A percentile compares a stretch with the other conserved stretches of the same genome.
Conservation (phyloP, 1,140 invertebrate species). For the Cryptotermes secundus region DNA sequence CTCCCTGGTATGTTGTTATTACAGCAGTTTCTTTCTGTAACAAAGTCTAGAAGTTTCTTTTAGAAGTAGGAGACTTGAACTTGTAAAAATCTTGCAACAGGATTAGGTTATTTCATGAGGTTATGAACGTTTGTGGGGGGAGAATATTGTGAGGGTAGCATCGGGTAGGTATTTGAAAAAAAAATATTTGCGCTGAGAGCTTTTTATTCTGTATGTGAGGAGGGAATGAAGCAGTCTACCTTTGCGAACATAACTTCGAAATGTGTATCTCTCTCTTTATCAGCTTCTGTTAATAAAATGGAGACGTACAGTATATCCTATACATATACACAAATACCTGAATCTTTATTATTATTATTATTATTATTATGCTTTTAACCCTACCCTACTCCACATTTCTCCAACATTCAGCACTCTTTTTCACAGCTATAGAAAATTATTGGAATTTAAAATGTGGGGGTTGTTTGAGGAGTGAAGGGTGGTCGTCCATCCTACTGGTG, state of each 20-base stretch:
- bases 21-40: no score
- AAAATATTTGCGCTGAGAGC: background rate
- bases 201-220: no score
- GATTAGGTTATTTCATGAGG: no score
- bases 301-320: background rate
- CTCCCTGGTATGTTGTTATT: no score
- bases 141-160: background rate
- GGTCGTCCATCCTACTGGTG: background rate
- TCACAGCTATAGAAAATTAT: conserved; percentile 20
- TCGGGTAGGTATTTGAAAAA: background rate
- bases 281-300: background rate
- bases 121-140: background rate
- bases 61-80: no score
- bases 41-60: no score
- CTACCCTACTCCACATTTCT: background rate
- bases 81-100: no score
- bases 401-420: conserved; percentile 5
- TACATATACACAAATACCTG: conserved; percentile 8
- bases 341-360: background rate
- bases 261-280: background rate
- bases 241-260: background rate
- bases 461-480: background rate
- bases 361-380: background rate
- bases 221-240: background rate
- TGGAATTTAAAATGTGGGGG: conserved; percentile 19